Evolutionary conservation across 2,113 vertebrate genomes (phyloP).

Genomic region (Anguilla rostrata): DNA sequence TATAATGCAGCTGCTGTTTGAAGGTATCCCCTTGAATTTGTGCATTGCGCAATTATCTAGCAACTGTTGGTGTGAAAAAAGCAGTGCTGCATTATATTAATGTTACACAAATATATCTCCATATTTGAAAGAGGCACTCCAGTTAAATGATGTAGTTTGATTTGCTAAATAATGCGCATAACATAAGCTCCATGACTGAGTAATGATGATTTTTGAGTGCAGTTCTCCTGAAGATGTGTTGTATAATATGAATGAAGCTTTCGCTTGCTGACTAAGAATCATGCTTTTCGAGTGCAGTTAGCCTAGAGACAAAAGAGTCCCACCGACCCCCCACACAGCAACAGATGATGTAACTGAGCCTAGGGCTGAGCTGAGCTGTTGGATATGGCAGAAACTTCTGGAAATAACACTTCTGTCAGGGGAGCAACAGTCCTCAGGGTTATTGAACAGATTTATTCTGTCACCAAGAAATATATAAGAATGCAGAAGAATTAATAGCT

Average conservation of each 20-base stretch:
- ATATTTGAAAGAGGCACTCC: background rate
- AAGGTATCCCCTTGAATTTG: background rate
- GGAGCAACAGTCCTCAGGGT: too few relatives aligned
- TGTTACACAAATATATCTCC: background rate
- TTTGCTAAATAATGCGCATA: background rate
- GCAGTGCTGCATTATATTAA: background rate
- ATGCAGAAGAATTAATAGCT: background rate
- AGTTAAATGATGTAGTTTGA: background rate
- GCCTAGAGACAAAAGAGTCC: background rate
- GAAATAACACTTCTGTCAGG: background rate
- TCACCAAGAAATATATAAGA: background rate
- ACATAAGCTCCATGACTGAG: too few relatives aligned
- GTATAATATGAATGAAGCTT: background rate
- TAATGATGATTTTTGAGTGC: too few relatives aligned
- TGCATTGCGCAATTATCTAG: background rate
- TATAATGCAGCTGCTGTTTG: background rate
- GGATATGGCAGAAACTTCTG: background rate
- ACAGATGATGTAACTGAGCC: background rate
- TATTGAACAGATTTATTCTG: background rate
- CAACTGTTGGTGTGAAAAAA: background rate
- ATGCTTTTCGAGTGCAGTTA: background rate
- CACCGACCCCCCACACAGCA: background rate
- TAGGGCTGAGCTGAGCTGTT: background rate
- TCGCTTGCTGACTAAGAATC: background rate
- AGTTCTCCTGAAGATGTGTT: background rate